Conservation (phyloP, 2,888 invertebrate species). For the Eilema griseolum region DNA sequence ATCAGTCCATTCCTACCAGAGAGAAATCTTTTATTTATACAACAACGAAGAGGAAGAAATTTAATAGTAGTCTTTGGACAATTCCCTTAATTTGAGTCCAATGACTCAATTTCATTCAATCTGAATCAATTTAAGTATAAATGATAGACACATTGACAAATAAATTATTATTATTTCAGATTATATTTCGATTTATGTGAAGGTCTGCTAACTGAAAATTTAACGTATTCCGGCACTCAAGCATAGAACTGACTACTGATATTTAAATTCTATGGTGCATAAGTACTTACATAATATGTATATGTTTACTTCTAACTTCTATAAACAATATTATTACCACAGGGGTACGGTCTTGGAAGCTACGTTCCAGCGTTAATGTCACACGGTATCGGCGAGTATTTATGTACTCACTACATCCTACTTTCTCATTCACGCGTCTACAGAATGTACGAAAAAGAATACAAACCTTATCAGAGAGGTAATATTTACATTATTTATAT, state of each 20-base stretch:
- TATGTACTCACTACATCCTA: slow-evolving; percentile 88
- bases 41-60: no score
- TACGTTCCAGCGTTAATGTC: slow-evolving; percentile 84
- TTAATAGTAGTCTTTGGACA: no score
- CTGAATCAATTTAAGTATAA: no score
- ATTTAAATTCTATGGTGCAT: neutral
- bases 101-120: no score
- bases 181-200: no score
- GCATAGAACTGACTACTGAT: no score
- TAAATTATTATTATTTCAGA: no score
- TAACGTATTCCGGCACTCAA: neutral
- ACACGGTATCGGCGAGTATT: slow-evolving; percentile 86
- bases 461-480: slow-evolving; percentile 83
- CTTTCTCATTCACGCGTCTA: slow-evolving; percentile 89
- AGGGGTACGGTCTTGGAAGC: slow-evolving; percentile 83
- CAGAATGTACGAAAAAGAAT: slow-evolving; percentile 87
- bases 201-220: neutral
- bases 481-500: slow-evolving; percentile 25
- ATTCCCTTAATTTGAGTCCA: no score
- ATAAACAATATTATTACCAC: slow-evolving; percentile 16
- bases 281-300: no score
- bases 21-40: no score
- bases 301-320: neutral
- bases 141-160: no score
- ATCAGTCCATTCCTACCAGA: no score